phyloP scores from a whole-genome alignment of 2,113 vertebrate genomes.

The Perca fluviatilis region DNA sequence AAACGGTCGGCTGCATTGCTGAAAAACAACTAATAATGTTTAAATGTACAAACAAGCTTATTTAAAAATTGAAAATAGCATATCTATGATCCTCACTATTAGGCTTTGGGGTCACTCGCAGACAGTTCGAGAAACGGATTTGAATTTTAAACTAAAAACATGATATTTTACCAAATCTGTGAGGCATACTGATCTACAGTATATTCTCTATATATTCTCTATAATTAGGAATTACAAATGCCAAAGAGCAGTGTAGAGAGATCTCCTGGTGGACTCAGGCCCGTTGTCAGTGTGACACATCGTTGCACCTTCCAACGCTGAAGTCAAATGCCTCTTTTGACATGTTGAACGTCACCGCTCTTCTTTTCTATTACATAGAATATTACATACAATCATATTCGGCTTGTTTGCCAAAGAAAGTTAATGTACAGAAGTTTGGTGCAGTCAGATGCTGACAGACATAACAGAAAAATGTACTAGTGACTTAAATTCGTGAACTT shows the following conservation, averaged over 20 bases:
- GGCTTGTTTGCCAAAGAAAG: not conserved
- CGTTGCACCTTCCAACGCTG: not conserved
- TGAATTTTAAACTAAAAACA: no score
- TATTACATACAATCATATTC: not conserved
- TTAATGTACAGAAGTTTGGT: not conserved
- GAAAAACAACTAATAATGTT: no score
- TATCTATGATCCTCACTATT: no score
- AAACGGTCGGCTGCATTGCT: no score
- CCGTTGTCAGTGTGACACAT: not conserved
- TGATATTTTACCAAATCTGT: no score
- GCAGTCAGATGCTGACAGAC: not conserved
- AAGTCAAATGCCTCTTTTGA: not conserved
- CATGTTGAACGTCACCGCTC: not conserved
- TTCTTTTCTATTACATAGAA: conserved; percentile 14
- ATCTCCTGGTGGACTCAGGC: not conserved
- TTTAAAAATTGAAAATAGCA: no score
- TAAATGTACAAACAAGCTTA: no score
- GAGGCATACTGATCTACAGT: no score
- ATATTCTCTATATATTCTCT: no score
- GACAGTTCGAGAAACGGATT: no score
- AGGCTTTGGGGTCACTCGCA: no score
- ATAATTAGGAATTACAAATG: no score
- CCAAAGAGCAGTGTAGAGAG: not conserved
- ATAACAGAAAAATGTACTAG: not conserved
- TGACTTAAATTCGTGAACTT: not conserved